Evolutionary conservation across 2,888 invertebrate species (phyloP).

Genomic region (Scaptomyza caliginosa): DNA sequence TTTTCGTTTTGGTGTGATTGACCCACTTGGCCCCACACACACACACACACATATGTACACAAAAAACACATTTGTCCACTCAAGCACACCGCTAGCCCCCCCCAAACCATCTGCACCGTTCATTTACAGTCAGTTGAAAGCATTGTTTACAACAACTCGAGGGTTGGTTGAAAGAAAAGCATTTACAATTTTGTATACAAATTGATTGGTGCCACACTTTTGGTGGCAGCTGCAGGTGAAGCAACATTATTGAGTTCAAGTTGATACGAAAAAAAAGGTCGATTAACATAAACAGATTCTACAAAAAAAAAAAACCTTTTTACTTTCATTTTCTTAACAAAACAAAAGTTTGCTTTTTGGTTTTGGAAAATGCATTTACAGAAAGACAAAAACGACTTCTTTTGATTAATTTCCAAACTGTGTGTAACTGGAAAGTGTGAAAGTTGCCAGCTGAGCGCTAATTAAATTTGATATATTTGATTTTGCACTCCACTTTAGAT

Average conservation of each 20-base stretch:
- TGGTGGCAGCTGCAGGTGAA: slow-evolving; percentile 7
- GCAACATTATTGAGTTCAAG: background rate
- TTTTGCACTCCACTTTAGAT: slow-evolving; percentile 38
- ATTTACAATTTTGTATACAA: slow-evolving; percentile 5
- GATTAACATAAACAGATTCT: too few relatives aligned
- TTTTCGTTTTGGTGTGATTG: slow-evolving; percentile 31
- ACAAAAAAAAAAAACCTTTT: background rate
- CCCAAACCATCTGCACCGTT: background rate
- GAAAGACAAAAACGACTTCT: slow-evolving; percentile 3
- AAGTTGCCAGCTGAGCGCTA: slow-evolving; percentile 60
- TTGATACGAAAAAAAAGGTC: background rate
- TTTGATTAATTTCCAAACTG: slow-evolving; percentile 67
- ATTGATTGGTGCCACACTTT: background rate
- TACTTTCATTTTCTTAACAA: slow-evolving; percentile 5
- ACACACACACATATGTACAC: background rate
- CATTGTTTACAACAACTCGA: slow-evolving; percentile 46
- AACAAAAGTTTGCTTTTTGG: slow-evolving; percentile 40
- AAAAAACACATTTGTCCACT: slow-evolving; percentile 54
- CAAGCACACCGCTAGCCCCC: slow-evolving; percentile 16
- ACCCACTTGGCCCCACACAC: slow-evolving; percentile 50
- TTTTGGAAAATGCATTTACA: slow-evolving; percentile 49
- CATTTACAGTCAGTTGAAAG: slow-evolving; percentile 47
- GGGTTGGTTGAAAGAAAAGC: background rate
- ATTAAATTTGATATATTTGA: slow-evolving; percentile 68
- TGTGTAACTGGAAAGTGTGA: slow-evolving; percentile 76